These are phyloP conservation scores for Pyralis farinalis DNA, from an alignment of 2,888 invertebrate genomes.

Conservation along the genomic window DNA sequence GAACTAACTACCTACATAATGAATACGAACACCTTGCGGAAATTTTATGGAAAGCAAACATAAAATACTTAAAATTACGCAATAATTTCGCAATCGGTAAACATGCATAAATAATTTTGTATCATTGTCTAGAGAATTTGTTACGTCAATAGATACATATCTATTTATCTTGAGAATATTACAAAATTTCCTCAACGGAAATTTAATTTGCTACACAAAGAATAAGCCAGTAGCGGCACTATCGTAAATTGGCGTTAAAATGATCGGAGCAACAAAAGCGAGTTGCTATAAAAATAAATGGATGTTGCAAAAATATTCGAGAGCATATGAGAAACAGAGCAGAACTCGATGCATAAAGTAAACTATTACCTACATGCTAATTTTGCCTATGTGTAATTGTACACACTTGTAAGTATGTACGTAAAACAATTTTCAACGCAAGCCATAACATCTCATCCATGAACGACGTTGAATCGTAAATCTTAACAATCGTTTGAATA, in stretches of 20 bases:
- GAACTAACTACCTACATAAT: neutral
- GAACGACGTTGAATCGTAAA: constrained; percentile 51
- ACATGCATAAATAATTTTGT: too few species aligned
- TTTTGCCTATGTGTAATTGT: constrained; percentile 64
- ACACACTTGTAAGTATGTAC: constrained; percentile 36
- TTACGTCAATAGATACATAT: too few species aligned
- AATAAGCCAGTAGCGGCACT: constrained; percentile 22
- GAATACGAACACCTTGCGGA: neutral
- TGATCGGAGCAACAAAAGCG: constrained; percentile 52
- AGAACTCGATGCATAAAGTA: constrained; percentile 64
- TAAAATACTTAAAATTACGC: neutral
- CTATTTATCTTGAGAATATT: neutral
- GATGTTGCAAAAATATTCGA: constrained; percentile 69
- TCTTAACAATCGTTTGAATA: constrained; percentile 28
- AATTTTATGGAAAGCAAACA: neutral
- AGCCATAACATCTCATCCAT: constrained; percentile 61
- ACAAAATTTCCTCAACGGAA: constrained; percentile 10
- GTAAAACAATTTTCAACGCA: constrained; percentile 62
- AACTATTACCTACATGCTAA: constrained; percentile 76
- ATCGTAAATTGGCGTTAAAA: constrained; percentile 19
- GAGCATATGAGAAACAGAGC: constrained; percentile 71
- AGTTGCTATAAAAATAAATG: constrained; percentile 61
- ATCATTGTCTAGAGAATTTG: too few species aligned
- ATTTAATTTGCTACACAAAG: constrained; percentile 7
- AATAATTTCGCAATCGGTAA: neutral